Evolutionary conservation across 2,888 invertebrate species (phyloP).

Genomic region (Lithophane leautieri): DNA sequence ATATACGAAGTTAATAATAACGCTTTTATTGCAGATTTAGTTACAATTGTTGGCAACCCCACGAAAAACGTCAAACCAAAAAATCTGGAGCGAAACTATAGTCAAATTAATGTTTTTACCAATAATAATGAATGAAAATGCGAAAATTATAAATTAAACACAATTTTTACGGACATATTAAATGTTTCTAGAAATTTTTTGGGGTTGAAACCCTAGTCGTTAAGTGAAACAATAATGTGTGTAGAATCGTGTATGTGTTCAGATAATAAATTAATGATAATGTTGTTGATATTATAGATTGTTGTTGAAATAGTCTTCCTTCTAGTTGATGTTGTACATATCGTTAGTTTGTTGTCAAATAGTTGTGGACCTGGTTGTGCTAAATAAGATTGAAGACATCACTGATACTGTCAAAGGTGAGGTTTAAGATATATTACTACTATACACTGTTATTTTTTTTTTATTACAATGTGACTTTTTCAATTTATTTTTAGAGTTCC

Average conservation of each 20-base stretch:
- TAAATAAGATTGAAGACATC: conserved; percentile 81
- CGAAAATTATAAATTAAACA: conserved; percentile 69
- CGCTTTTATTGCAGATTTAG: conserved; percentile 5
- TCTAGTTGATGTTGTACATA: conserved; percentile 64
- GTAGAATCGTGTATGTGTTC: conserved; percentile 67
- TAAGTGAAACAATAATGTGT: conserved; percentile 64
- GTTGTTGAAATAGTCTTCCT: conserved; percentile 70
- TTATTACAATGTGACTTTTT: no score
- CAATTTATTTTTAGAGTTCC: no score
- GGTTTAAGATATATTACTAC: conserved; percentile 47
- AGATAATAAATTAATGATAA: conserved; percentile 55
- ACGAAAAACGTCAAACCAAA: conserved; percentile 79
- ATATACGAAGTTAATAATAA: no score
- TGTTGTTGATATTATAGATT: conserved; percentile 67
- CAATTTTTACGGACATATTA: conserved; percentile 55
- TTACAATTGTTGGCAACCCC: conserved; percentile 70
- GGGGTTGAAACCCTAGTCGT: conserved; percentile 55
- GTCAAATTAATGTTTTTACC: conserved; percentile 75
- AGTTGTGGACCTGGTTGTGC: conserved; percentile 83
- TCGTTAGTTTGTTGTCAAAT: conserved; percentile 70
- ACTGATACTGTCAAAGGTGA: conserved; percentile 82
- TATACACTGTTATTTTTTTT: not conserved
- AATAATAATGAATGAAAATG: conserved; percentile 86
- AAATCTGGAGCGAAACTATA: conserved; percentile 85
- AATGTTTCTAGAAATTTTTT: conserved; percentile 58